Base-by-base conservation (phyloP, 2,888 invertebrate genomes). In the Euplagia quadripunctaria region DNA sequence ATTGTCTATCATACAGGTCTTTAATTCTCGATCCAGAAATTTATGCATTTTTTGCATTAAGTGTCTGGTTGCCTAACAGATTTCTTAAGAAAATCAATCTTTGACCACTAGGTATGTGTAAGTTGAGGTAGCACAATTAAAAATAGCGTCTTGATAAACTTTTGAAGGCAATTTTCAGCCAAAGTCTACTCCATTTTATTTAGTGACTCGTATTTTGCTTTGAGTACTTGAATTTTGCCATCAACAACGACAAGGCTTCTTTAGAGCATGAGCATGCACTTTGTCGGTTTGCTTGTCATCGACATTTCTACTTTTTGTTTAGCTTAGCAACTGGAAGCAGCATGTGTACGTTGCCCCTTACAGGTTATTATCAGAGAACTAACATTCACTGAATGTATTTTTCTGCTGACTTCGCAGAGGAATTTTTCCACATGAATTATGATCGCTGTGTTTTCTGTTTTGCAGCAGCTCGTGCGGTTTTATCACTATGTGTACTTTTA, bases 341-440 rank as follows among this genome's bases (percentile, higher is more conserved):
- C 31, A 31, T 17, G 61, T 64, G 42, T 69, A 51, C 11, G 17
- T 16, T 49, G 16, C 8, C 20, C 61, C 16, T 69, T 73, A 73
- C 82, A 83, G 76, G 84, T 82, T 87, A 84, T 85, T 86, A 84
- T 84, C 74, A 78, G 80, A 61, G 79, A 79, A 70, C 79, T 75
- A 86, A 83, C 81, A 81, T 70, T 75, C n/a, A 73, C 51, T 77
- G 80, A 78, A 86, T 87, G 84, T 87, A 86, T 87, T 89, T 88
- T 89, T 85, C 73, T 78, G 87, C 87, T 88, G 88, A 88, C 81
- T 71, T 74, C 70, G 77, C 68, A 63, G 69, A 78, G 76, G 85
- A 86, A 86, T 88, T 87, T 87, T 86, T 83, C 75, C 78, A 74
- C 75, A 81, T 86, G 84, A 87, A 83, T 85, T 86, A 88, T 85